Evolutionary conservation across 2,888 invertebrate genomes (phyloP), one percentile per base, ranked within the genome.

Genomic region (Hipparchia sbordonii): DNA sequence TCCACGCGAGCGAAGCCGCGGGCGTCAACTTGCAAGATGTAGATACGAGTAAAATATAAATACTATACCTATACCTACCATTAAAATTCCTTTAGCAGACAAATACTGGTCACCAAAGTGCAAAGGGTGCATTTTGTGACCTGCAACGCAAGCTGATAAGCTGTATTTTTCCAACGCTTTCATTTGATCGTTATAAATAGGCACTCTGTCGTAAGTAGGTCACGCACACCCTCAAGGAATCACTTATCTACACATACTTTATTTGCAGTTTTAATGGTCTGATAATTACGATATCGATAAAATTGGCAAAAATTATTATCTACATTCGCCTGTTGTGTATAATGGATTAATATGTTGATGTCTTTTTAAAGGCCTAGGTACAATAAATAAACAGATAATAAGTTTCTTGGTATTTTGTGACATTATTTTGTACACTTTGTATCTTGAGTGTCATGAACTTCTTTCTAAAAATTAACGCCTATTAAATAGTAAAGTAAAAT

Each of bases 211-310:
- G 12, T 48, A 62, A 6, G 39, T 67, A 56, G 56, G 39, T 45
- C 48, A 67, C 13, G 51, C 51, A 69, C 69, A 69, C 60, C 67
- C 48, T 59, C 46, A 65, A 62, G 54, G n/a, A 54, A 13, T 39
- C n/a, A 33, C 54, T 23, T 45, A 67, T 67, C 65, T 66, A 59
- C 59, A 52, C 60, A 60, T 61, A 39, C 23, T 57, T 23, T 46
- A 65, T 65, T 33, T 51, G 12, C 51, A 10, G 65, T 52, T 39
- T 39, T 52, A 63, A 23, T 23, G 8, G 8, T 57, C 23, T 57
- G 23, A 67, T 59, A 39, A 56, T 61, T 61, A 69, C 52, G 60
- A 52, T 69, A 61, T 8, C 39, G 10, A 68, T 61, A n/a, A 52
- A 61, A 52, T 69, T 69, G 13, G 60, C 61, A 39, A 69, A 60